These are phyloP conservation scores for Gobio gobio DNA, from an alignment of 2,113 vertebrate genomes.

Conservation along the genomic window DNA sequence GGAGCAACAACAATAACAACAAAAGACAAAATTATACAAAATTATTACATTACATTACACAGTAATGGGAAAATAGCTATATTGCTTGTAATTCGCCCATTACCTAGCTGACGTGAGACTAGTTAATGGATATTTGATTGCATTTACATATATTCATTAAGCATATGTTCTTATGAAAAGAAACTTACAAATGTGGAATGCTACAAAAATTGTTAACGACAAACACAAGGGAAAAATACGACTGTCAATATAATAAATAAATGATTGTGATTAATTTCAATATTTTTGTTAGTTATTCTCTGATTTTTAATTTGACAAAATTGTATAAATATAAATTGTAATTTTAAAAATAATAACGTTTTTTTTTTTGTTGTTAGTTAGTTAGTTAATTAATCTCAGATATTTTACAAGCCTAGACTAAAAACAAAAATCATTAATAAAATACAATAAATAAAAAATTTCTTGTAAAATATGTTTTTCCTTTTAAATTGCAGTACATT, in stretches of 20 bases:
- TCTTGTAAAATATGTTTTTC: too few relatives aligned
- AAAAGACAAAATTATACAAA: not conserved
- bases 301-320: not conserved
- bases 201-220: not conserved
- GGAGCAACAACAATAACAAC: not conserved
- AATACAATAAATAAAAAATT: too few relatives aligned
- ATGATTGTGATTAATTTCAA: not conserved
- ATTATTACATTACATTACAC: not conserved
- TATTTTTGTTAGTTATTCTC: not conserved
- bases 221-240: rapidly evolving
- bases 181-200: not conserved
- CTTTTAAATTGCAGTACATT: not conserved
- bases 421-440: too few relatives aligned
- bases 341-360: too few relatives aligned
- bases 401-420: too few relatives aligned
- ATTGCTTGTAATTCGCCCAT: not conserved
- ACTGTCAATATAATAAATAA: not conserved
- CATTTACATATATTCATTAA: not conserved
- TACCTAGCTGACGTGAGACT: not conserved
- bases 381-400: too few relatives aligned
- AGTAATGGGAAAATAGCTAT: not conserved
- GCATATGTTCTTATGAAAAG: not conserved
- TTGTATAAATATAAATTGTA: not conserved
- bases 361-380: too few relatives aligned
- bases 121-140: conserved; percentile 4